Evolutionary conservation across 2,113 vertebrate species (phyloP).

Genomic region (Ceratotherium simum): DNA sequence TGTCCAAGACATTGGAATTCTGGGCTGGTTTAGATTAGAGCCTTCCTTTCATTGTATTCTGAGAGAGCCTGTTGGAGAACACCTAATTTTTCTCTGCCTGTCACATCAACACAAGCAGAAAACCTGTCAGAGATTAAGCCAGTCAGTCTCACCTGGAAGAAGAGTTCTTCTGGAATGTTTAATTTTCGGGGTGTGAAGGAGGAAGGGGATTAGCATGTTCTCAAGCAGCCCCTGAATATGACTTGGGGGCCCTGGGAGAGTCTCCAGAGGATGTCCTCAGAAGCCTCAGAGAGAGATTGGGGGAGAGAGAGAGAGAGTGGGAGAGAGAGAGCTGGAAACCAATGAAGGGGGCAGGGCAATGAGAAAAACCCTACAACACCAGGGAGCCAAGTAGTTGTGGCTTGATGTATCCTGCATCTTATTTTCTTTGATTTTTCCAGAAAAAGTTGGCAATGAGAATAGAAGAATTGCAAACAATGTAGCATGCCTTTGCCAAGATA

Average conservation of each 20-base stretch:
- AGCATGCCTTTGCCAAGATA: constrained; percentile 80
- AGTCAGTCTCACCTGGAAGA: constrained; percentile 48
- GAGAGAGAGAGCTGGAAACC: constrained; percentile 48
- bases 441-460: constrained; percentile 81
- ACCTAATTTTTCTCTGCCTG: constrained; percentile 75
- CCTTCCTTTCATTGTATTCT: constrained; percentile 56
- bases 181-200: constrained; percentile 69
- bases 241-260: constrained; percentile 50
- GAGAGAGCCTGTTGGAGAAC: constrained; percentile 19
- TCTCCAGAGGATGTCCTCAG: constrained; percentile 49
- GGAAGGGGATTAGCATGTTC: constrained; percentile 44
- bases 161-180: constrained; percentile 65
- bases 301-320: background rate
- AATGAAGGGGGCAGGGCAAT: constrained; percentile 55
- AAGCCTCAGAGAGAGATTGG: constrained; percentile 36
- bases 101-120: constrained; percentile 55
- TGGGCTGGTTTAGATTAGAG: constrained; percentile 57
- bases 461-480: constrained; percentile 83
- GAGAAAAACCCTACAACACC: constrained; percentile 65
- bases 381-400: constrained; percentile 75
- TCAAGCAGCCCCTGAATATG: constrained; percentile 22
- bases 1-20: constrained; percentile 58
- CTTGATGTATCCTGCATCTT: constrained; percentile 81
- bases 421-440: constrained; percentile 85
- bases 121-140: constrained; percentile 70